phyloP scores from a whole-genome alignment of 2,888 invertebrate genomes.

The Euplagia quadripunctaria region DNA sequence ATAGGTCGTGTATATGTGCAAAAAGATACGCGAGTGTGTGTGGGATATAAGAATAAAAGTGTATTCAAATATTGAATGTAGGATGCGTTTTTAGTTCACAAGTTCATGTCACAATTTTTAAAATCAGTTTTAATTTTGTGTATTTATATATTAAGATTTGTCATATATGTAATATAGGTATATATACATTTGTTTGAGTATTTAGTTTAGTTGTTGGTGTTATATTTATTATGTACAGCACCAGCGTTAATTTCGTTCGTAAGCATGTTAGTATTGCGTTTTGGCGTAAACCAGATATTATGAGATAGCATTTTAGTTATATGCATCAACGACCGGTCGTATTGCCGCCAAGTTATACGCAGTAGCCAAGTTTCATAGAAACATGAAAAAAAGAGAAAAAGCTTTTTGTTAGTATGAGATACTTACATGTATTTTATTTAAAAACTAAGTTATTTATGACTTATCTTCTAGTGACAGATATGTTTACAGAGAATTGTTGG shows the following conservation, averaged over 20 bases:
- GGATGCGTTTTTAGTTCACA: not conserved
- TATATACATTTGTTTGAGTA: conserved; percentile 38
- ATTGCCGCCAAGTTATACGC: conserved; percentile 60
- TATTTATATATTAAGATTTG: not conserved
- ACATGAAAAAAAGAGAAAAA: conserved; percentile 87
- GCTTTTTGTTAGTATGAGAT: conserved; percentile 85
- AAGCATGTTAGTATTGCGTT: conserved; percentile 84
- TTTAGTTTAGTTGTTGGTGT: conserved; percentile 33
- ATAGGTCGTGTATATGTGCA: conserved; percentile 9
- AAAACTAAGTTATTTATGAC: conserved; percentile 56
- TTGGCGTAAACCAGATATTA: conserved; percentile 86
- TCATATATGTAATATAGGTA: not conserved
- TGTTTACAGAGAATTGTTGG: conserved; percentile 22
- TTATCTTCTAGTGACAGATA: conserved; percentile 33
- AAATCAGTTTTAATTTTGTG: not conserved
- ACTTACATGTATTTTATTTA: conserved; percentile 68
- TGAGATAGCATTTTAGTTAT: conserved; percentile 74
- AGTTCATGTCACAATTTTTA: conserved; percentile 6
- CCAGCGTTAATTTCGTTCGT: conserved; percentile 65
- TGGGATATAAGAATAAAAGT: not conserved
- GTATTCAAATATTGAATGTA: not conserved
- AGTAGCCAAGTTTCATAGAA: conserved; percentile 86
- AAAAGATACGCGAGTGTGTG: not conserved
- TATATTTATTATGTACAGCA: conserved; percentile 65
- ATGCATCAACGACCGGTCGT: conserved; percentile 76